Evolutionary conservation across 2,113 vertebrate genomes (phyloP).

Genomic region (Lycaon pictus): DNA sequence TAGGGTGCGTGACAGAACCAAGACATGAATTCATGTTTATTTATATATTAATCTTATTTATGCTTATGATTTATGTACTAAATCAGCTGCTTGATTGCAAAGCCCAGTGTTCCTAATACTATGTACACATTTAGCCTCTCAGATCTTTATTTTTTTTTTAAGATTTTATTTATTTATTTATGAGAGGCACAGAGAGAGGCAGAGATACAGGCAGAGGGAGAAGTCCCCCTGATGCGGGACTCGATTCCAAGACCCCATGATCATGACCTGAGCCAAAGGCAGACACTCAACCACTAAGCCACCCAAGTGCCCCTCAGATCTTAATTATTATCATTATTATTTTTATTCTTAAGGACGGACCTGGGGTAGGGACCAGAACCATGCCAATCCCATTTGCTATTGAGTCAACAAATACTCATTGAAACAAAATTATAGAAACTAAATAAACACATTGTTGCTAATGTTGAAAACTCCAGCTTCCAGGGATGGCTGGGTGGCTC

Average conservation of each 20-base stretch:
- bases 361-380: background rate
- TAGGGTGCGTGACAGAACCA: background rate
- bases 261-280: too few relatives aligned
- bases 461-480: conserved; percentile 42
- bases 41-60: conserved; percentile 33
- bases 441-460: background rate
- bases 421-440: conserved; percentile 14
- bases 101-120: background rate
- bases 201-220: too few relatives aligned
- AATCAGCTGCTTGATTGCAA: background rate
- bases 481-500: background rate
- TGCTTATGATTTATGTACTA: background rate
- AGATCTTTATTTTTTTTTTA: conserved; percentile 14
- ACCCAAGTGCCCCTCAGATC: background rate
- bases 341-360: background rate
- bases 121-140: background rate
- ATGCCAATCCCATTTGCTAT: background rate
- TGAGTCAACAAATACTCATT: background rate
- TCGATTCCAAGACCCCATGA: too few relatives aligned
- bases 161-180: background rate
- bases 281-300: too few relatives aligned
- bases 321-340: too few relatives aligned
- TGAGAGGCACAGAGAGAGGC: too few relatives aligned
- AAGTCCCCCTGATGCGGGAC: too few relatives aligned
- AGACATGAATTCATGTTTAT: conserved; percentile 37